phyloP scores from a whole-genome alignment of 1,140 invertebrate species.

The Coptotermes formosanus region DNA sequence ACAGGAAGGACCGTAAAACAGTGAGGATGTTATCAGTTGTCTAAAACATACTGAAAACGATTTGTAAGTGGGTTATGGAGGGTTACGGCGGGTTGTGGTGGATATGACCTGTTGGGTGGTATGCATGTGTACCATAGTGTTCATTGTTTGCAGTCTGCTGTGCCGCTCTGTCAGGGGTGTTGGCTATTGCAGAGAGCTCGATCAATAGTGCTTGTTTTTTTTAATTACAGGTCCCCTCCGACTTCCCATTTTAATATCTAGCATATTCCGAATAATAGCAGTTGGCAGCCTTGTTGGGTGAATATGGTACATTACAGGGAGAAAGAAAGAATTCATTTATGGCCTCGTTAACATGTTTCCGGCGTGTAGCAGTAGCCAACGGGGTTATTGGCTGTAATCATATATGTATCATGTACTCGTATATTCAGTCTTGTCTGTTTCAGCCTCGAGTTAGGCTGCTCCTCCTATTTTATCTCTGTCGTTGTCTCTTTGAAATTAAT shows the following conservation, averaged over 20 bases:
- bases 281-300: background rate
- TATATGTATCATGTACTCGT: no score
- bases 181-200: background rate
- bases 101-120: background rate
- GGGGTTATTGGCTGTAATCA: no score
- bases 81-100: background rate
- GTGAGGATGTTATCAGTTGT: no score
- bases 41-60: no score
- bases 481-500: no score
- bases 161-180: background rate
- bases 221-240: slow-evolving; percentile 4
- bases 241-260: background rate
- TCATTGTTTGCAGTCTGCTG: background rate
- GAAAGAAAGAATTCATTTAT: background rate
- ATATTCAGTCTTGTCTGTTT: no score
- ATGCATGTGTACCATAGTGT: background rate
- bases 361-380: background rate
- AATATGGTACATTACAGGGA: background rate
- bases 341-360: background rate
- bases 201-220: background rate
- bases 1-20: no score
- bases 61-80: no score
- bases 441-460: no score
- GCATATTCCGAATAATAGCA: background rate
- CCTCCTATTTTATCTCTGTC: no score